Evolutionary conservation across 2,113 vertebrate species (phyloP), one percentile per base, ranked within the genome.

Genomic region (Sardina pilchardus): DNA sequence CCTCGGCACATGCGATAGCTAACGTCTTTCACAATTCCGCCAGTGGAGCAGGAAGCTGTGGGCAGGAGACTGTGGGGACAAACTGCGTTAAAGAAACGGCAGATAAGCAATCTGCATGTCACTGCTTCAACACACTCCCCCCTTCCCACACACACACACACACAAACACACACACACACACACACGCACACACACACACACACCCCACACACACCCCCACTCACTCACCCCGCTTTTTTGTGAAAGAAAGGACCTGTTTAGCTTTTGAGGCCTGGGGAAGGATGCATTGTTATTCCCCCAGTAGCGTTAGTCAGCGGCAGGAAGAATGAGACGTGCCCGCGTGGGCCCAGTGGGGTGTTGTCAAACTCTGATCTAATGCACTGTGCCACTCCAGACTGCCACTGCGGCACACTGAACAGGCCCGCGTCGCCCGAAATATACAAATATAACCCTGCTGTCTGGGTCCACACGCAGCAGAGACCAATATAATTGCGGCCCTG

Each of bases 321-420:
- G 16, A 78, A 78, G 71, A 78, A 78, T 78, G 30, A 36, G 71
- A 78, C 26, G 5, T 78, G 71, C 71, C 71, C 30, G 71, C 63
- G 34, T 6, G 26, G 26, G 71, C 71, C 71, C 71, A 78, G 71
- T 34, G 71, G 71, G 71, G 71, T 78, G 71, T 78, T 78, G 71
- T 78, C 71, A 78, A 78, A 90, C 87, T 83, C 83, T 94, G 94
- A 94, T 91, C 93, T 93, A 93, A 94, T 93, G 93, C 91, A 82
- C 85, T 83, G 89, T 86, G 90, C 90, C 91, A 91, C 88, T 86
- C 89, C 82, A 87, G 30, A 47, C 56, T 42, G 89, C 53, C 16
- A 44, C 39, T 42, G 9, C 75, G 53, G 87, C 86, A 89, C 85
- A 81, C 82, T 84, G 34, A 34, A 5, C 14, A 17, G 71, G 12